These are phyloP conservation scores for Staurois parvus DNA, from an alignment of 2,797 vertebrate species.

Conservation along the genomic window DNA sequence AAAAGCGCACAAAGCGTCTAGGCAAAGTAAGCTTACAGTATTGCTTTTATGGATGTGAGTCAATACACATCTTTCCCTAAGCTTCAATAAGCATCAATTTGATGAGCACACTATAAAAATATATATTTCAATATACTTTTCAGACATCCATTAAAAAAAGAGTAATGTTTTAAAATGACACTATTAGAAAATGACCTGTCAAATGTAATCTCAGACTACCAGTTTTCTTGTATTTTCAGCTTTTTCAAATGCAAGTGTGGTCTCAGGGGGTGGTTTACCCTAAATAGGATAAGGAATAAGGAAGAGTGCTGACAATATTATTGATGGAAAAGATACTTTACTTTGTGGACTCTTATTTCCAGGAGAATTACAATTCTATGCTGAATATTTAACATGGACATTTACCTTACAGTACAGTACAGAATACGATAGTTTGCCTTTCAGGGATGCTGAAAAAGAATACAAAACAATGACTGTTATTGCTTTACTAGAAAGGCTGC, in stretches of 20 bases:
- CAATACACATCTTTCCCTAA: slow-evolving; percentile 19
- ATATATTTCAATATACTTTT: slow-evolving; percentile 49
- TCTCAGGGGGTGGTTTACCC: slow-evolving; percentile 46
- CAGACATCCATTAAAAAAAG: slow-evolving; percentile 49
- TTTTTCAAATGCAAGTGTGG: slow-evolving; percentile 37
- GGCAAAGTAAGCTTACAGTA: slow-evolving; percentile 10
- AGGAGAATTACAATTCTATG: background rate
- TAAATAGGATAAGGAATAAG: slow-evolving; percentile 24
- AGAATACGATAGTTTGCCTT: background rate
- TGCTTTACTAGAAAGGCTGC: background rate
- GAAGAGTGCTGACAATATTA: slow-evolving; percentile 6
- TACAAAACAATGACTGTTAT: background rate
- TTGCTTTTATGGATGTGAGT: slow-evolving; percentile 10
- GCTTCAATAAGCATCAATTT: slow-evolving; percentile 40
- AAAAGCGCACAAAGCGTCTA: slow-evolving; percentile 8
- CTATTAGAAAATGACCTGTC: slow-evolving; percentile 57
- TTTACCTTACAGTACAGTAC: background rate
- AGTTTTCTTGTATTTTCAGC: slow-evolving; percentile 48
- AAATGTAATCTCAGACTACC: slow-evolving; percentile 42
- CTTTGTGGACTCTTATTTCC: slow-evolving; percentile 11
- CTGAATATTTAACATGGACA: slow-evolving; percentile 18
- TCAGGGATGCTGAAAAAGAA: background rate
- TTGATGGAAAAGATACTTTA: slow-evolving; percentile 18
- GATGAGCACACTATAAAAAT: slow-evolving; percentile 20
- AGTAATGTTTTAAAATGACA: slow-evolving; percentile 41